A percentile compares a stretch with the other conserved stretches of the same genome.
Evolutionary conservation across 92 coral and sea anemone genomes (phyloP).

Genomic region (Desmophyllum pertusum): DNA sequence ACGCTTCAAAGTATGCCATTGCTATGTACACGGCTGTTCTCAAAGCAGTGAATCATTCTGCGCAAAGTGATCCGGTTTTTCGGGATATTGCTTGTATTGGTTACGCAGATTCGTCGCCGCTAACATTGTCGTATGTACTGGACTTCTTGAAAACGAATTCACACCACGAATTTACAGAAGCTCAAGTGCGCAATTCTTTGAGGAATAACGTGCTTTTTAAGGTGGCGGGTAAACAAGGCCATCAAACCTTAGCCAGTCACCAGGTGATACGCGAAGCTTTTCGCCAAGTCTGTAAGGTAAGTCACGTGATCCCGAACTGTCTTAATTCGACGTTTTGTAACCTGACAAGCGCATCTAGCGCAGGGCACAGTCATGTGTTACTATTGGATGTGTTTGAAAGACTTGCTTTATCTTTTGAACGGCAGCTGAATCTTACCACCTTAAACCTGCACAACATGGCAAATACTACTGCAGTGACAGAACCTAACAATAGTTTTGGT

Average conservation of each 20-base stretch:
- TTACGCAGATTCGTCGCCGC: slow-evolving; percentile 60
- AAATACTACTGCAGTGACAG: slow-evolving; percentile 18
- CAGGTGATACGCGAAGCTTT: slow-evolving; percentile 81
- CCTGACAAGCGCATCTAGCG: neutral
- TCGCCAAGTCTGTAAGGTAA: slow-evolving; percentile 74
- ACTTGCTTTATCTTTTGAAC: slow-evolving; percentile 59
- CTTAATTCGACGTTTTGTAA: slow-evolving; percentile 36
- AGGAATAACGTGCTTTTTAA: slow-evolving; percentile 73
- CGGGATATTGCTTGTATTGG: slow-evolving; percentile 77
- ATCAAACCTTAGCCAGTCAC: slow-evolving; percentile 63
- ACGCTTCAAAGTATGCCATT: slow-evolving; percentile 61
- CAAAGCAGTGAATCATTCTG: slow-evolving; percentile 67
- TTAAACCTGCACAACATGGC: slow-evolving; percentile 9
- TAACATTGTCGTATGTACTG: slow-evolving; percentile 59
- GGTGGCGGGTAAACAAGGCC: slow-evolving; percentile 48
- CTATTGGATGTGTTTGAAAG: slow-evolving; percentile 57
- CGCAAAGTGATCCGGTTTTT: slow-evolving; percentile 66
- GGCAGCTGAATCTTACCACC: slow-evolving; percentile 31
- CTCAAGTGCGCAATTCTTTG: slow-evolving; percentile 62
- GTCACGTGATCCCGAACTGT: slow-evolving; percentile 43
- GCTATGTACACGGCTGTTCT: slow-evolving; percentile 69
- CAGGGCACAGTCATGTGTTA: neutral
- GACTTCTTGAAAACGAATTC: slow-evolving; percentile 53
- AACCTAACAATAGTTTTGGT: slow-evolving; percentile 59
- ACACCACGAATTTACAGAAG: slow-evolving; percentile 54